Evolutionary conservation across 2,797 vertebrate genomes (phyloP), one percentile per base, ranked within the genome.

Genomic region (Hyperoplus immaculatus): DNA sequence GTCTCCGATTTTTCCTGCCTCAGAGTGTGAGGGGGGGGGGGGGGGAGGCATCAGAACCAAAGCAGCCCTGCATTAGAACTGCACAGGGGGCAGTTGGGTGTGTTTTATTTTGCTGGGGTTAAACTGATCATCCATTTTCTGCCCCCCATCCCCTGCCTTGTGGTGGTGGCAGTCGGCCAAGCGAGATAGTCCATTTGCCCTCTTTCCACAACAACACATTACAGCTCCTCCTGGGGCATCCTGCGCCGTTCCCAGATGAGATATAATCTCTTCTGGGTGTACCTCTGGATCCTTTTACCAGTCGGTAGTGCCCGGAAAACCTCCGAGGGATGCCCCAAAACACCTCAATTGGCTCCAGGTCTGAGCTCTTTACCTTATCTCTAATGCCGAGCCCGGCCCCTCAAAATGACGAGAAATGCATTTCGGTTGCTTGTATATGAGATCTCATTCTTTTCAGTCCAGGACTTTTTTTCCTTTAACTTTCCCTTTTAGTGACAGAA

Each of bases 251-350:
- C 8, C 10, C 6, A 9, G 8, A 53, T 59, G 41, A 53, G 43
- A 67, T 50, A 38, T 11, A 18, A 72, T 36, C 50, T 46, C 56
- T 57, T 11, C 53, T 12, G 53, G 4, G 45, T 1, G 29, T 58
- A 21, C 36, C 58, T 14, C 36, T 4, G 38, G n/a, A 36, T 38
- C 41, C 18, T 45, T 9, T 14, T 12, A 18, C 29, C 6, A 21
- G 29, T 29, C 11, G 12, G 49, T 57, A 14, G 46, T 50, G 58
- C 51, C 49, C 49, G 38, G 50, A 78, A 50, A 56, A 39, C 39
- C 43, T 56, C 38, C 43, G 38, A 18, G 47, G 12, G 56, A 64
- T 70, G 36, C 18, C 29, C 39, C n/a, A 4, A 69, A 70, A 39
- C 53, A 14, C 54, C 75, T 75, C 4, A 14, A 46, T 36, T 16